A percentile compares a stretch with the other conserved stretches of the same genome.
Evolutionary conservation across 2,113 vertebrate genomes (phyloP).

Genomic region (Pollimyrus isidori): DNA sequence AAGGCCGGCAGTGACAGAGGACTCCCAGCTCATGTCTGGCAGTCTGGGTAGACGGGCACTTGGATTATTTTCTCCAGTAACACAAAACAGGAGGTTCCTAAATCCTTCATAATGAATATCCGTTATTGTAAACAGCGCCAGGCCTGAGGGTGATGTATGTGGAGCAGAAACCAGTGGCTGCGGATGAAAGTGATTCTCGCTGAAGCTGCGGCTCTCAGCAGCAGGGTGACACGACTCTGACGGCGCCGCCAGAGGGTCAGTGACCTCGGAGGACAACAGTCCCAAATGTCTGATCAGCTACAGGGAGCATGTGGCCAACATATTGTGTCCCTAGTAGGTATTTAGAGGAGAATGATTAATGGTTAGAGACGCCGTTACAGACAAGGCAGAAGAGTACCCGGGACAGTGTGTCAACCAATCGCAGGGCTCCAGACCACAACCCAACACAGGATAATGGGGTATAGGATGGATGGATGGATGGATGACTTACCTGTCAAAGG

Average conservation of each 20-base stretch:
- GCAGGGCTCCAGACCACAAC: background rate
- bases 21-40: background rate
- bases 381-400: background rate
- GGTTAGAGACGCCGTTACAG: no score
- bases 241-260: background rate
- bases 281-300: background rate
- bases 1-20: background rate
- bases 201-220: background rate
- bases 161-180: background rate
- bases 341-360: background rate
- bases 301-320: background rate
- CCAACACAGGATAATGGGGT: background rate
- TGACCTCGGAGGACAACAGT: background rate
- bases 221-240: background rate
- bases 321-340: background rate
- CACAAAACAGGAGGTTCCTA: background rate
- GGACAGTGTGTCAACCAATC: background rate
- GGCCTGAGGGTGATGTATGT: background rate
- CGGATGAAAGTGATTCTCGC: background rate
- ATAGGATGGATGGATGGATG: background rate
- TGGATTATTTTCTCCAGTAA: background rate
- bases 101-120: background rate
- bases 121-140: background rate
- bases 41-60: background rate
- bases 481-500: background rate